Conservation (phyloP, 2,797 vertebrate genomes). For the Ambastaia sidthimunki region DNA sequence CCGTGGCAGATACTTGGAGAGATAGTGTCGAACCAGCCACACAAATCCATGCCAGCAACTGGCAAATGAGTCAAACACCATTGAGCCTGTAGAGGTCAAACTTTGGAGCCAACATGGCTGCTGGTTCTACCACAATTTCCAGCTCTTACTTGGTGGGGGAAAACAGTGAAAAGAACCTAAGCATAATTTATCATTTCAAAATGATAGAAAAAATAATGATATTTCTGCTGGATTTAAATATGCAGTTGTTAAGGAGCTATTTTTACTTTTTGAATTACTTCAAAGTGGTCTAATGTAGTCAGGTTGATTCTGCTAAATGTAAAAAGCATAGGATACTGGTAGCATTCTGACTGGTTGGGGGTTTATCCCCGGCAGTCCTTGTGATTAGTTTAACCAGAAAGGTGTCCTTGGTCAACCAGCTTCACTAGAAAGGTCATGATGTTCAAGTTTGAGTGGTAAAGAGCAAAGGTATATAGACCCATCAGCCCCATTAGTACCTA, state of each 20-base stretch:
- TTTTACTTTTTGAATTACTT: too few species aligned
- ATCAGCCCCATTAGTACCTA: too few species aligned
- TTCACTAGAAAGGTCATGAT: too few species aligned
- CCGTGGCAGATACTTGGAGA: constrained; percentile 13
- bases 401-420: too few species aligned
- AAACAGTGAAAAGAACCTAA: constrained; percentile 28
- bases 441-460: not conserved
- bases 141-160: constrained; percentile 15
- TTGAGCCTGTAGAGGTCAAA: not conserved
- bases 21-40: constrained; percentile 27
- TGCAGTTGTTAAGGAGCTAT: not conserved
- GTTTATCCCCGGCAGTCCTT: too few species aligned
- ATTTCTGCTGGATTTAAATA: not conserved
- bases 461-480: too few species aligned
- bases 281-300: not conserved
- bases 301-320: not conserved
- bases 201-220: not conserved
- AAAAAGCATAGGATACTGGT: not conserved
- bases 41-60: constrained; percentile 18
- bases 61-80: constrained; percentile 3
- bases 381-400: too few species aligned
- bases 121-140: constrained; percentile 11
- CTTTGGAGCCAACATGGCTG: constrained; percentile 3
- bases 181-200: constrained; percentile 3
- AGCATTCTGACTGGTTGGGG: too few species aligned